phyloP scores from a whole-genome alignment of 2,888 invertebrate species.

The Philonicus albiceps region DNA sequence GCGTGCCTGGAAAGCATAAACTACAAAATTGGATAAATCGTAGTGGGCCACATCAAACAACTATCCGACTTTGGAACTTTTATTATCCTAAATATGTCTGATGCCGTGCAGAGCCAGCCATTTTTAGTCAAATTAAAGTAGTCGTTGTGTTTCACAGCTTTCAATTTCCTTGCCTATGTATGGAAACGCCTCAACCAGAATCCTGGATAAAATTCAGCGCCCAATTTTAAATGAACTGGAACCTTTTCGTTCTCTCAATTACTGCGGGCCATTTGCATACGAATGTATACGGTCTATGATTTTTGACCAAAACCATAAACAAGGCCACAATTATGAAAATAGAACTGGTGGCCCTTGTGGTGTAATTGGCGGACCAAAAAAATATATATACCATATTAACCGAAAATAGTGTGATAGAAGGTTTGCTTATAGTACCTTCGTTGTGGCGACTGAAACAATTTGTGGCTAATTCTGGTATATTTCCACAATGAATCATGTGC shows the following conservation, averaged over 20 bases:
- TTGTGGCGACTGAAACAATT: not conserved
- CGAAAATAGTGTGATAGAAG: not conserved
- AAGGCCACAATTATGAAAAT: constrained; percentile 19
- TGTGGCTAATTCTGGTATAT: not conserved
- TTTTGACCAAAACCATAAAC: constrained; percentile 18
- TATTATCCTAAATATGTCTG: not conserved
- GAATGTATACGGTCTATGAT: constrained; percentile 17
- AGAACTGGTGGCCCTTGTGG: not conserved
- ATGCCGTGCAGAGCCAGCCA: not conserved
- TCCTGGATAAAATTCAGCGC: not conserved
- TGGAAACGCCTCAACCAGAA: not conserved
- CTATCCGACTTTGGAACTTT: not conserved
- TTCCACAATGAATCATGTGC: not conserved
- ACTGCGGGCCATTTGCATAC: not conserved
- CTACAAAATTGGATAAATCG: not conserved
- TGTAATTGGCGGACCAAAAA: constrained; percentile 5
- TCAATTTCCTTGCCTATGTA: not conserved
- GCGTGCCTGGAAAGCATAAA: not conserved
- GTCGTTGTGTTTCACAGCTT: not conserved
- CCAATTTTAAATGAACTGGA: not conserved
- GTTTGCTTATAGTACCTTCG: not conserved
- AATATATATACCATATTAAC: not conserved
- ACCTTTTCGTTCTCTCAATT: constrained; percentile 13
- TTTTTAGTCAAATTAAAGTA: constrained; percentile 3
- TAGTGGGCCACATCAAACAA: not conserved